phyloP scores from a whole-genome alignment of 1,140 invertebrate genomes.

The Eulimnadia texana region DNA sequence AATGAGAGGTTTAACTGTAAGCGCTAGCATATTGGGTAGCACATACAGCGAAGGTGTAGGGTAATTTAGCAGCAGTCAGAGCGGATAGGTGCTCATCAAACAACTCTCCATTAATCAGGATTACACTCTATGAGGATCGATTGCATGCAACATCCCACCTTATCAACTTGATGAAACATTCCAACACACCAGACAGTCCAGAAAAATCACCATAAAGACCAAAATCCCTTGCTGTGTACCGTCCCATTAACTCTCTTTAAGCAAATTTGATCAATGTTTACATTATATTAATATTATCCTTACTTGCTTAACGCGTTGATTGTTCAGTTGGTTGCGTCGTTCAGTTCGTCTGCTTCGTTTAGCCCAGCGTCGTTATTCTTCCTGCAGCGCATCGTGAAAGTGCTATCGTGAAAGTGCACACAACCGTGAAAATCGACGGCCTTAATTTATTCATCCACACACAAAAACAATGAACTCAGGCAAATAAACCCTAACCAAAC shows the following conservation, averaged over 20 bases:
- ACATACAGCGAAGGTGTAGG: too few species aligned
- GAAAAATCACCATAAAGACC: neutral
- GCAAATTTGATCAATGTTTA: neutral
- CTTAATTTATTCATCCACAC: neutral
- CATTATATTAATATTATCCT: neutral
- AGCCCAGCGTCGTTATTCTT: neutral
- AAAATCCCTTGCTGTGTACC: neutral
- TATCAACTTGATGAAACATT: neutral
- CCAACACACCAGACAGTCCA: neutral
- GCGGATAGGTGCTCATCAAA: too few species aligned
- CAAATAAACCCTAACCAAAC: neutral
- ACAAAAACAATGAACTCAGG: too few species aligned
- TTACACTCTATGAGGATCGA: too few species aligned
- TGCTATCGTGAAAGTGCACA: neutral
- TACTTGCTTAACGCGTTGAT: neutral
- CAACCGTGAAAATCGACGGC: neutral
- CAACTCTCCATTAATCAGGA: too few species aligned
- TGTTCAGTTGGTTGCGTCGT: neutral
- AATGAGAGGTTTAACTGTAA: too few species aligned
- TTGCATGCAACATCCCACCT: too few species aligned
- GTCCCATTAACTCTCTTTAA: too few species aligned
- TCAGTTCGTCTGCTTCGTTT: neutral
- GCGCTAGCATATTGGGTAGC: too few species aligned
- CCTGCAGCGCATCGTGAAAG: neutral
- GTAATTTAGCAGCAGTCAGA: too few species aligned